phyloP scores from a whole-genome alignment of 2,888 invertebrate genomes.

The Hirudinaria manillensis region DNA sequence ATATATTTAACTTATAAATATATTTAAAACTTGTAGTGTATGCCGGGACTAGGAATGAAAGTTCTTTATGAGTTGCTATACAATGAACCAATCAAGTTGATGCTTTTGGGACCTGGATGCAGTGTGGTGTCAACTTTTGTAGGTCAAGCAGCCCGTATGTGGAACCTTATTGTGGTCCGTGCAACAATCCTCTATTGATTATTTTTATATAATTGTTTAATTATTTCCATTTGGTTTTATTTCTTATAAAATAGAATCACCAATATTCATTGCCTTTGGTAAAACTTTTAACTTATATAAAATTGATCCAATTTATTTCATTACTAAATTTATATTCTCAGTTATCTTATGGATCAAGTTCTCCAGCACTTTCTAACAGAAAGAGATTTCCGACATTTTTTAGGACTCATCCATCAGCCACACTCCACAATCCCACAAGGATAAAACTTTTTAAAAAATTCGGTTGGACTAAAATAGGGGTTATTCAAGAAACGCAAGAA shows the following conservation, averaged over 20 bases:
- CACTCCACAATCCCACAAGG: constrained; percentile 94
- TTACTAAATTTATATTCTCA: constrained; percentile 53
- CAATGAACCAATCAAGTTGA: constrained; percentile 68
- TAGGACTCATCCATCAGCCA: constrained; percentile 96
- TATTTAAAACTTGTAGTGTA: constrained; percentile 66
- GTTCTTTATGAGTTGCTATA: constrained; percentile 97
- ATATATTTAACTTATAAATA: too few relatives aligned
- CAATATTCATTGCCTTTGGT: background rate
- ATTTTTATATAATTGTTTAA: too few relatives aligned
- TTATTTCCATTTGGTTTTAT: background rate
- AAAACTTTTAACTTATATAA: background rate
- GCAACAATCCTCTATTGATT: too few relatives aligned
- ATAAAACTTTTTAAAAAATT: constrained; percentile 93
- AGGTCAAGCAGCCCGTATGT: constrained; percentile 98
- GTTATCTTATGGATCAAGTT: constrained; percentile 97
- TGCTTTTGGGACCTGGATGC: constrained; percentile 74
- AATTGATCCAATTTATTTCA: too few relatives aligned
- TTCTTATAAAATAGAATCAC: background rate
- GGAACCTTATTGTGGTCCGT: constrained; percentile 97
- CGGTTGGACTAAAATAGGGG: constrained; percentile 93
- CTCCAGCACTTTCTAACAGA: constrained; percentile 92
- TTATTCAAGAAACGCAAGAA: constrained; percentile 95
- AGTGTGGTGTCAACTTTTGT: constrained; percentile 98
- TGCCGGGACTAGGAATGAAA: constrained; percentile 93
- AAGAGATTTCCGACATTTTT: constrained; percentile 94